phyloP scores from a whole-genome alignment of 2,113 vertebrate species.

The Prietella phreatophila region DNA sequence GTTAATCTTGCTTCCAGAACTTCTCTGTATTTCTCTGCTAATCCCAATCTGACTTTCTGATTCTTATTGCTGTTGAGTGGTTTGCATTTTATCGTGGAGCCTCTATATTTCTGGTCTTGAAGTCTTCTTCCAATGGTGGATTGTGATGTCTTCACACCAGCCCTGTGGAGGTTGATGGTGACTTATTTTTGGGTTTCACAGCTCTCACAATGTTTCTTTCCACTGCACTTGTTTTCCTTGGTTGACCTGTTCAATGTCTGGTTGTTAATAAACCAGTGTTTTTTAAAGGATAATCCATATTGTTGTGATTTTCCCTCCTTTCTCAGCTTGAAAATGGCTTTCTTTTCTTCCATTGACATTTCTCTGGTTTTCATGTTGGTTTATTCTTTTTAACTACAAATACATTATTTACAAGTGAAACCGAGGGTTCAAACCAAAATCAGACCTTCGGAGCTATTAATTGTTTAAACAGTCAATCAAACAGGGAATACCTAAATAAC shows the following conservation, averaged over 20 bases:
- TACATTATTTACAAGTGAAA: background rate
- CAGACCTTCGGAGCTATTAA: background rate
- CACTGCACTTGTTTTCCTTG: background rate
- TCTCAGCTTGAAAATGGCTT: background rate
- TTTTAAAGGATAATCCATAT: background rate
- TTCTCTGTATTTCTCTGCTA: too few species aligned
- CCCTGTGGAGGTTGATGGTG: background rate
- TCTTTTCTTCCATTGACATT: background rate
- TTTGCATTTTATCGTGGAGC: too few species aligned
- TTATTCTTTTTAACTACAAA: background rate
- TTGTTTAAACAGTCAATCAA: background rate
- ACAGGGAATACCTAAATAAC: background rate
- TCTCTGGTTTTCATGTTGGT: background rate
- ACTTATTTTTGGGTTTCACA: background rate
- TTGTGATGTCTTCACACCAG: too few species aligned
- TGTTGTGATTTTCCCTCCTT: background rate
- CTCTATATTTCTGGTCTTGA: too few species aligned
- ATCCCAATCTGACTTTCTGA: too few species aligned
- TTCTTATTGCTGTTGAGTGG: background rate
- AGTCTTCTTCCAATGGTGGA: too few species aligned
- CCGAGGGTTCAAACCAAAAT: background rate
- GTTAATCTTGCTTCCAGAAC: background rate
- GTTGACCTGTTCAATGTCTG: background rate
- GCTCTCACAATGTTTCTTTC: background rate
- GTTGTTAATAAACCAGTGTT: background rate